Evolutionary conservation across 1,140 invertebrate genomes (phyloP), one percentile per base, ranked within the genome.

Genomic region (Branchinecta lindahli): DNA sequence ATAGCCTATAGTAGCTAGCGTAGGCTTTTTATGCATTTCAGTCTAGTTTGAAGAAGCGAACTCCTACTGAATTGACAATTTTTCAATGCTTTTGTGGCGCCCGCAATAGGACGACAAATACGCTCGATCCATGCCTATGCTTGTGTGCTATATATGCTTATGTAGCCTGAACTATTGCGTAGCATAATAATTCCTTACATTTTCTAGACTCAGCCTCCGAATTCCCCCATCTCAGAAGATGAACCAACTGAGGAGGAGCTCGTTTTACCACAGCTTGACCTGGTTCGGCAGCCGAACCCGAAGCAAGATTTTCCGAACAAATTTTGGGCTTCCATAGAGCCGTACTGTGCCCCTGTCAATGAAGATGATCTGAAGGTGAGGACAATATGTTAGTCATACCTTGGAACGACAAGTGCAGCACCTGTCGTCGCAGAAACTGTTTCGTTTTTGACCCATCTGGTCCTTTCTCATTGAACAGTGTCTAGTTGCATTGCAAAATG

Each of bases 251-350:
- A 69, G 8, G 46, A 44, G 15, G 52, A 74, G 73, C 61, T 75
- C 44, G 78, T 79, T 44, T 72, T 79, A 46, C 83, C 85, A 0
- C 86, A 86, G 74, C 80, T 85, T 8, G 86, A 88, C 75, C 77
- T 84, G 21, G 83, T 84, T n/a, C 85, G 86, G 74, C 81, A 87
- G 46, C 78, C 84, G 47, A 76, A 88, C 70, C 88, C 88, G 10
- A 91, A 92, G 78, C 94, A 94, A 79, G 93, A 96, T 80, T 90
- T 89, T 69, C 90, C 92, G 5, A 92, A 94, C 76, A 89, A 93
- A 79, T 97, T 97, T 82, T 98, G 94, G 94, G 85, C 88, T 47
- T 92, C 90, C 45, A 87, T 96, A 0, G 93, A 96, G 78, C 89
- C 91, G 1, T 97, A 94, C 77, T 95, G 92, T 80, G 85, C 88